Evolutionary conservation across 2,113 vertebrate genomes (phyloP), one percentile per base, ranked within the genome.

Genomic region (Sturnus vulgaris): DNA sequence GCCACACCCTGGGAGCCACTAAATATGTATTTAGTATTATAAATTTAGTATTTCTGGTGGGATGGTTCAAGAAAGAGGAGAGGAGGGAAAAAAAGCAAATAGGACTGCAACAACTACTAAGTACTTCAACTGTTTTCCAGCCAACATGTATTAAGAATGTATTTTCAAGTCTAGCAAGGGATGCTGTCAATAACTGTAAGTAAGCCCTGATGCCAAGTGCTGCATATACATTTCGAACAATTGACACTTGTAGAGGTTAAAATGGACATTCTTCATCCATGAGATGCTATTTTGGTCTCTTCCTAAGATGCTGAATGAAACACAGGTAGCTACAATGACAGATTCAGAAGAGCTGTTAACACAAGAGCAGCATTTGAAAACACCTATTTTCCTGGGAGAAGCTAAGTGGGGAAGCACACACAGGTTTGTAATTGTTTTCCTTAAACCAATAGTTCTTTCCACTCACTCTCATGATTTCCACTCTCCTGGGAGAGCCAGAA

Each of bases 201-300:
- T 33, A 89, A 93, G 28, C 73, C 88, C 56, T 53, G 47, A 79
- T 87, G 76, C 57, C 89, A 96, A 96, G 80, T 88, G 78, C 82
- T 79, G 65, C 35, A 53, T 42, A 57, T 23, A 91, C 42, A 65
- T 93, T 96, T 89, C 94, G 88, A 85, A 94, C 83, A 88, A 80
- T 63, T 92, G 96, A 93, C 95, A 85, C 86, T 40, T 52, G 61
- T 20, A 91, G 81, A 89, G 88, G 86, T 95, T 89, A 94, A 94
- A 93, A 86, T n/a, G 50, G 70, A 86, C 88, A 77, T 86, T 82
- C 95, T 96, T 94, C 70, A 91, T 92, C 86, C 73, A 31, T 19
- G 81, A 94, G 95, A 96, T 81, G 83, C 57, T 88, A 78, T 91
- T 96, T 90, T 47, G 15, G 60, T 73, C 82, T 75, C 86, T 84